Percentiles rank a stretch among this genome's conserved stretches.
Evolutionary conservation across 2,113 vertebrate genomes (phyloP).

Genomic region (Sander lucioperca): DNA sequence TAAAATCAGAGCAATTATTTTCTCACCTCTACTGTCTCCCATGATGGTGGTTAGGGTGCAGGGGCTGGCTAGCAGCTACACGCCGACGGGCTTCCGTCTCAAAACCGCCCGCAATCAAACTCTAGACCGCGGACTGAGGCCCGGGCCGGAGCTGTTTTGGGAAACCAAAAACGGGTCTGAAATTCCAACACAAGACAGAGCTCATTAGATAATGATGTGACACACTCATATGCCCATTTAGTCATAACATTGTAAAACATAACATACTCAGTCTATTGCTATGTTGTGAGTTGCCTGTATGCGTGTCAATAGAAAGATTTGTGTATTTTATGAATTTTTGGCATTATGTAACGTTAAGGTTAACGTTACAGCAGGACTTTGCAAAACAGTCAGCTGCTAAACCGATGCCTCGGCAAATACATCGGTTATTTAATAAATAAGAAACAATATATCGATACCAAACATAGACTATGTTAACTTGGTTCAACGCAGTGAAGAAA

Average conservation of each 20-base stretch:
- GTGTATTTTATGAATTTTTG: slow-evolving; percentile 8
- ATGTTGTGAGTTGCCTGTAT: accelerated
- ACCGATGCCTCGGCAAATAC: neutral
- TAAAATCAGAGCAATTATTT: slow-evolving; percentile 5
- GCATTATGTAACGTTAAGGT: slow-evolving; percentile 12
- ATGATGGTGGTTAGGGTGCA: slow-evolving; percentile 66
- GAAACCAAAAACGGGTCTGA: slow-evolving; percentile 78
- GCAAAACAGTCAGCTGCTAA: slow-evolving; percentile 37
- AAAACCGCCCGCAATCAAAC: slow-evolving; percentile 69
- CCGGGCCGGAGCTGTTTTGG: slow-evolving; percentile 78
- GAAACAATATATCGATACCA: accelerated
- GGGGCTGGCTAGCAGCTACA: slow-evolving; percentile 39
- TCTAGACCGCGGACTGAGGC: slow-evolving; percentile 86
- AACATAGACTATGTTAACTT: neutral
- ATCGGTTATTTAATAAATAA: accelerated
- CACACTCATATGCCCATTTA: neutral
- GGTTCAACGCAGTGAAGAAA: neutral
- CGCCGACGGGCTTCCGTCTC: slow-evolving; percentile 52
- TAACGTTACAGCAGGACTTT: slow-evolving; percentile 3
- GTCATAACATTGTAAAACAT: neutral
- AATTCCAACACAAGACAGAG: slow-evolving; percentile 64
- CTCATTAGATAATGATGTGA: slow-evolving; percentile 4
- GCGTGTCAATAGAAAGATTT: neutral
- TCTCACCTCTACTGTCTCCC: slow-evolving; percentile 87
- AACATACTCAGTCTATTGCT: neutral